Percentiles rank a stretch among this genome's conserved stretches.
Conservation (phyloP, 2,888 invertebrate genomes). For the Hedya salicella region DNA sequence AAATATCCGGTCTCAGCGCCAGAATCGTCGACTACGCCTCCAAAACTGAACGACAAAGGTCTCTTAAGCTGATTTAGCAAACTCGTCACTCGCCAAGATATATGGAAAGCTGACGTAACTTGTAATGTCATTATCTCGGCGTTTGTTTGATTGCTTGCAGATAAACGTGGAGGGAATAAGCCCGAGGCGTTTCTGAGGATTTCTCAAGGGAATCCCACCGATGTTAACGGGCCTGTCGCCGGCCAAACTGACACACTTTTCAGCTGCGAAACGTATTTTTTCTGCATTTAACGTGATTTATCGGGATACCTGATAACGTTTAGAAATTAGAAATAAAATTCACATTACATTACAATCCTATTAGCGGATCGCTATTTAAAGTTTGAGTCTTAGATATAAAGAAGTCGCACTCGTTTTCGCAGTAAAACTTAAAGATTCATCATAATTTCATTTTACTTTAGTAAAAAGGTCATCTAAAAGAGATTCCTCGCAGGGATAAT, state of each 20-base stretch:
- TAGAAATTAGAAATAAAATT: not conserved
- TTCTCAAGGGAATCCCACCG: constrained; percentile 66
- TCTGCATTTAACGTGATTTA: constrained; percentile 26
- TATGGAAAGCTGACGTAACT: constrained; percentile 56
- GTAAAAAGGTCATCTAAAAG: too few relatives aligned
- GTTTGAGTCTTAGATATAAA: too few relatives aligned
- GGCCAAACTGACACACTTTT: constrained; percentile 47
- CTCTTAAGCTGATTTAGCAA: constrained; percentile 5
- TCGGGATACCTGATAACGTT: not conserved
- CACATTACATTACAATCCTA: too few relatives aligned
- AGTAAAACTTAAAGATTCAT: too few relatives aligned
- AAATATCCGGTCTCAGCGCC: too few relatives aligned
- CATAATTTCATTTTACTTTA: too few relatives aligned
- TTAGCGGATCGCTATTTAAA: too few relatives aligned
- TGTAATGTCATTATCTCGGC: constrained; percentile 66
- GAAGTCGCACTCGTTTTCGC: too few relatives aligned
- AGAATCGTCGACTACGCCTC: too few relatives aligned
- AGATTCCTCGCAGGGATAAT: too few relatives aligned
- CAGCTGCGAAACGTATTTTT: constrained; percentile 42
- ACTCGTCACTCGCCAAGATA: constrained; percentile 45
- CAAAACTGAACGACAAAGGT: too few relatives aligned
- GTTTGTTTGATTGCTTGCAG: constrained; percentile 71
- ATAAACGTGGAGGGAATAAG: constrained; percentile 59
- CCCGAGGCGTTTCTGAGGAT: constrained; percentile 60
- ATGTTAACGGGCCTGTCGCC: constrained; percentile 62